A percentile compares a stretch with the other conserved stretches of the same genome.
Conservation (phyloP, 2,113 vertebrate genomes). For the Microcebus griseorufus region DNA sequence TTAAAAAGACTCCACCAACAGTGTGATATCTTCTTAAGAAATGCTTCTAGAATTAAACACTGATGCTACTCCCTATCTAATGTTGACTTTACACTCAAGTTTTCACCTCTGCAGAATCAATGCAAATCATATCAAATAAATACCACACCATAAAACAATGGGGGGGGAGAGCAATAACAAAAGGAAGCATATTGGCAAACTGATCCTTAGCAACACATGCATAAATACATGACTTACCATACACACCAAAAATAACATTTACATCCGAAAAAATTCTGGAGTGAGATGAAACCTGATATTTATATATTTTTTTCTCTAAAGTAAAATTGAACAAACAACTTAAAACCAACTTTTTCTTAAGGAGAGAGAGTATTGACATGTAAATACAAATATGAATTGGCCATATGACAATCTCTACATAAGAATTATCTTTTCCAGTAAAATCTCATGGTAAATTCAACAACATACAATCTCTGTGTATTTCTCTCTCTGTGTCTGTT, state of each 20-base stretch:
- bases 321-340: not conserved
- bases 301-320: not conserved
- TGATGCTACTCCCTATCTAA: not conserved
- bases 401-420: not conserved
- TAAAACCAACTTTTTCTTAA: not conserved
- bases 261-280: not conserved
- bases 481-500: not conserved
- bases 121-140: not conserved
- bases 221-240: not conserved
- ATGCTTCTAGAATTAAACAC: not conserved
- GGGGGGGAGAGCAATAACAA: not conserved
- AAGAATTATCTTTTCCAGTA: not conserved
- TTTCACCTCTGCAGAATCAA: not conserved
- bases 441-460: not conserved
- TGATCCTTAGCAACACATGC: not conserved
- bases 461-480: not conserved
- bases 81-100: not conserved
- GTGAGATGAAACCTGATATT: not conserved
- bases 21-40: not conserved
- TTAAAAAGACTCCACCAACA: not conserved
- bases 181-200: not conserved
- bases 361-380: not conserved
- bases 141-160: not conserved
- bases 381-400: not conserved
- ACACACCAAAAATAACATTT: not conserved